These are phyloP conservation scores for Patella pellucida DNA, from an alignment of 2,888 invertebrate species.

Conservation along the genomic window DNA sequence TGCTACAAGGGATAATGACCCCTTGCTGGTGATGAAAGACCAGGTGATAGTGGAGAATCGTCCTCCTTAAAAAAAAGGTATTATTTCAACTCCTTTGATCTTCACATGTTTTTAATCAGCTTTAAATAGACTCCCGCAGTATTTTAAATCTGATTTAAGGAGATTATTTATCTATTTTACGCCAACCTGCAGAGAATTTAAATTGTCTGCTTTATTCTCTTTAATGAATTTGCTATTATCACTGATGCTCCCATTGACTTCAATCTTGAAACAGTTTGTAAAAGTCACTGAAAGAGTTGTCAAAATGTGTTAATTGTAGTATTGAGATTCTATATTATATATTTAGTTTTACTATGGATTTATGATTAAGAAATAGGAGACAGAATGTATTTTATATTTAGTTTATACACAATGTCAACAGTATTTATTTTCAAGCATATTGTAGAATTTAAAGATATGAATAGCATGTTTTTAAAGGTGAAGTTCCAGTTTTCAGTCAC, in stretches of 20 bases:
- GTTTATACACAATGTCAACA: no score
- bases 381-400: no score
- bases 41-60: not conserved
- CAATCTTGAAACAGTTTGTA: slow-evolving; percentile 1
- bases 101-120: slow-evolving; percentile 5
- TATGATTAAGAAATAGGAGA: no score
- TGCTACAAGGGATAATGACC: not conserved
- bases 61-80: not conserved
- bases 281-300: not conserved
- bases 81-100: slow-evolving; percentile 9
- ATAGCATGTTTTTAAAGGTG: no score
- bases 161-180: not conserved
- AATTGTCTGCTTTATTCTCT: slow-evolving; percentile 2
- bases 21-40: not conserved
- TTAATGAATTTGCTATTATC: slow-evolving; percentile 7
- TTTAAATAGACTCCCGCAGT: slow-evolving; percentile 7
- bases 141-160: slow-evolving; percentile 5
- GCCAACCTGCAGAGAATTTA: slow-evolving; percentile 4
- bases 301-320: no score
- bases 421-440: no score
- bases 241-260: not conserved
- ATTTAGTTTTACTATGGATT: no score
- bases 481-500: no score
- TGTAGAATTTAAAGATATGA: no score
- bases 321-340: no score